These are phyloP conservation scores for Aphaenogaster floridana DNA, from an alignment of 1,140 invertebrate species.

Conservation along the genomic window DNA sequence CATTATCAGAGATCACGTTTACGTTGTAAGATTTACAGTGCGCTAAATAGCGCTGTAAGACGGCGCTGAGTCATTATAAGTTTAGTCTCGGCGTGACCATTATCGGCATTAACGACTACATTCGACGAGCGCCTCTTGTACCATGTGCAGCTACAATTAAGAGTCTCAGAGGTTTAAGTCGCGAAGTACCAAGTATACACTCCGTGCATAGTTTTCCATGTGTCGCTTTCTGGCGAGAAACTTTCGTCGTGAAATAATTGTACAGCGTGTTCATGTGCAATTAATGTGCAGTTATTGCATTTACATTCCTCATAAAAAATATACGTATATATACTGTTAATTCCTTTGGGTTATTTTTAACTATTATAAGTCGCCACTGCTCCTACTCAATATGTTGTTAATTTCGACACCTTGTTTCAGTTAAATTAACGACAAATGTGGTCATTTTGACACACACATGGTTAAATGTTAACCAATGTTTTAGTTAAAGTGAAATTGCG, in stretches of 20 bases:
- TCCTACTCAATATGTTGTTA: too few species aligned
- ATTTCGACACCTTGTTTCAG: too few species aligned
- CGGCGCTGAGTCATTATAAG: constrained; percentile 46
- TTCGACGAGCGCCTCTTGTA: constrained; percentile 66
- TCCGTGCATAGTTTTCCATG: constrained; percentile 21
- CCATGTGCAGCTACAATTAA: constrained; percentile 67
- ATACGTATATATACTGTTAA: background rate
- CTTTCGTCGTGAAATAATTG: background rate
- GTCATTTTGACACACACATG: too few species aligned
- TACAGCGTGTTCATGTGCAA: background rate
- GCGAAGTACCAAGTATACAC: constrained; percentile 68
- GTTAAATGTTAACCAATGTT: too few species aligned
- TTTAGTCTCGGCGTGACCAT: constrained; percentile 67
- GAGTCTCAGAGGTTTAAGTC: constrained; percentile 45
- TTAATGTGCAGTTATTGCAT: background rate
- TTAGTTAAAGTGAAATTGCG: background rate
- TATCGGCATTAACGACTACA: constrained; percentile 72
- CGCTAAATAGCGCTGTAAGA: constrained; percentile 52
- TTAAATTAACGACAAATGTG: too few species aligned
- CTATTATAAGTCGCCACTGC: too few species aligned
- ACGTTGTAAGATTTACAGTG: background rate
- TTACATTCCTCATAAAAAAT: background rate
- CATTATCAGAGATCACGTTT: background rate
- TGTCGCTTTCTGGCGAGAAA: background rate
- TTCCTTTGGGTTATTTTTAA: too few species aligned